A percentile compares a stretch with the other conserved stretches of the same genome.
phyloP scores from a whole-genome alignment of 2,113 vertebrate species.

The Corythornis madagascariensis region DNA sequence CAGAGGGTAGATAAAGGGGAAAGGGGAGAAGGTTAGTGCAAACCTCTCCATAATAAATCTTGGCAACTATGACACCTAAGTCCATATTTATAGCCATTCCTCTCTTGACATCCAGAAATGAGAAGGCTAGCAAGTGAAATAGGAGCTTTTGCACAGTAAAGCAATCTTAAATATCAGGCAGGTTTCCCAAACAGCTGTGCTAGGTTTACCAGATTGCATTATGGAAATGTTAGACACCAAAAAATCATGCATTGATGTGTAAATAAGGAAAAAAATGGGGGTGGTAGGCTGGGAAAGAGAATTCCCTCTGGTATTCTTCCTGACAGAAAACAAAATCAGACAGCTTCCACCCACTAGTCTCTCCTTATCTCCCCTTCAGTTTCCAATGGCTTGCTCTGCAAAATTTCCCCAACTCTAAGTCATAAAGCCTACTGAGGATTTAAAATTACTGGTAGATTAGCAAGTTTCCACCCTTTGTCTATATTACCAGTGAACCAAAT shows the following conservation, averaged over 20 bases:
- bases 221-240: conserved; percentile 1
- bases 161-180: neutral
- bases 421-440: neutral
- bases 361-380: conserved; percentile 57
- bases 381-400: conserved; percentile 50
- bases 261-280: conserved; percentile 29
- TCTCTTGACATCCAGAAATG: neutral
- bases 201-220: conserved; percentile 13
- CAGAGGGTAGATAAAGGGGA: neutral
- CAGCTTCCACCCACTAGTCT: conserved; percentile 67
- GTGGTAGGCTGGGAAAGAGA: conserved; percentile 60
- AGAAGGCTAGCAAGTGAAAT: conserved; percentile 16
- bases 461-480: neutral
- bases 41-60: neutral
- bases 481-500: conserved; percentile 6
- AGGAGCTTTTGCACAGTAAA: conserved; percentile 21
- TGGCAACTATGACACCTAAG: neutral
- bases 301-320: conserved; percentile 68
- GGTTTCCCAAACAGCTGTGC: conserved; percentile 31
- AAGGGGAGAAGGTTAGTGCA: conserved; percentile 5
- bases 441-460: neutral
- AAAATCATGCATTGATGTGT: conserved; percentile 12
- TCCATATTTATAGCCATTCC: neutral
- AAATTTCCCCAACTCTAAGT: neutral
- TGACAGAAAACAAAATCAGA: conserved; percentile 67